These are phyloP conservation scores for Pseudanteris insignis DNA, from an alignment of 2,888 invertebrate species.

Conservation along the genomic window DNA sequence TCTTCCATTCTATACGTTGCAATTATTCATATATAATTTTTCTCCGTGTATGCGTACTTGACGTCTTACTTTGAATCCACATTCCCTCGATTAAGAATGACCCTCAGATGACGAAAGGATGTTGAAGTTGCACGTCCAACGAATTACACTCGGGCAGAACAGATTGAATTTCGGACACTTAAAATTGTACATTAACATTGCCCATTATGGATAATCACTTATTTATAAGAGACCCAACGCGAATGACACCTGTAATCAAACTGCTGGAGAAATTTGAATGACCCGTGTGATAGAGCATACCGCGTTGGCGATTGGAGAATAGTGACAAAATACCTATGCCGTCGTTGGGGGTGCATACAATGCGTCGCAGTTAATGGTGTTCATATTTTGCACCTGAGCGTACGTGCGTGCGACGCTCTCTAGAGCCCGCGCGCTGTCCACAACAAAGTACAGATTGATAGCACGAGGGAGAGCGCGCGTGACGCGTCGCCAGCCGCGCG, in stretches of 20 bases:
- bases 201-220: too few relatives aligned
- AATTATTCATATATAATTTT: too few relatives aligned
- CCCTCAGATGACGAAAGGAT: too few relatives aligned
- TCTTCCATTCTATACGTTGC: too few relatives aligned
- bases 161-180: too few relatives aligned
- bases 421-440: not conserved
- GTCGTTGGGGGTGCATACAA: constrained; percentile 28
- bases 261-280: constrained; percentile 58
- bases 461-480: constrained; percentile 7
- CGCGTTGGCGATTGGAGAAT: constrained; percentile 31
- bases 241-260: constrained; percentile 65
- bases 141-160: too few relatives aligned
- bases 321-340: constrained; percentile 43
- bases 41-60: too few relatives aligned
- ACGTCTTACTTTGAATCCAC: too few relatives aligned
- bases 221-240: constrained; percentile 49
- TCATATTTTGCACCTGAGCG: constrained; percentile 19
- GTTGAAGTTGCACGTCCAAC: too few relatives aligned
- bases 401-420: not conserved
- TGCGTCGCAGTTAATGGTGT: constrained; percentile 11
- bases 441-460: constrained; percentile 18
- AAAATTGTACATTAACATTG: too few relatives aligned
- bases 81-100: too few relatives aligned
- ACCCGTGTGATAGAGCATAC: constrained; percentile 54
- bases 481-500: constrained; percentile 2